These are phyloP conservation scores for Azemiops feae DNA, from an alignment of 2,113 vertebrate species.

Conservation along the genomic window DNA sequence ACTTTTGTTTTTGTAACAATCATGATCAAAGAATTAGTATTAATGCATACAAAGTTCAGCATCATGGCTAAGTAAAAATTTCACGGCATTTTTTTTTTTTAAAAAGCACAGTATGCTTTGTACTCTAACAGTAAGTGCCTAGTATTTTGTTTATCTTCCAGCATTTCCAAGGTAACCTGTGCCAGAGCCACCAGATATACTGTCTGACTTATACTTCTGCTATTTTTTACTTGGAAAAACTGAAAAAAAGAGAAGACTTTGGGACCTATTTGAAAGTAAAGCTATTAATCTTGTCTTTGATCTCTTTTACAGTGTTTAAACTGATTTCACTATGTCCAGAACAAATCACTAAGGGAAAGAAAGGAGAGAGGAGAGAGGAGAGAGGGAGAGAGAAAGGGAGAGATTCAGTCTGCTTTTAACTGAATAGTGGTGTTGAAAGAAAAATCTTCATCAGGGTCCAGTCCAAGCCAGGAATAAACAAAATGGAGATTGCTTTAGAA, in stretches of 20 bases:
- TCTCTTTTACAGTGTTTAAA: not conserved
- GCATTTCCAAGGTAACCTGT: slow-evolving; percentile 82
- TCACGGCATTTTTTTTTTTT: not conserved
- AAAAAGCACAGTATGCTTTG: not conserved
- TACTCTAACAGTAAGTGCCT: slow-evolving; percentile 14
- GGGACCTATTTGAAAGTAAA: slow-evolving; percentile 86
- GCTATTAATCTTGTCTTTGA: slow-evolving; percentile 18
- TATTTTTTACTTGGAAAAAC: slow-evolving; percentile 84
- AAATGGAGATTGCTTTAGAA: too few relatives aligned
- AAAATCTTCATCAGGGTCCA: too few relatives aligned
- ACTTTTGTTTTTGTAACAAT: not conserved
- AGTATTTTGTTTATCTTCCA: slow-evolving; percentile 45
- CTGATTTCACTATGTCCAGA: not conserved
- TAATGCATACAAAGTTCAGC: not conserved
- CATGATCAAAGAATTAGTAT: not conserved
- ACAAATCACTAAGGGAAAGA: not conserved
- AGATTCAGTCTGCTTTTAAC: not conserved
- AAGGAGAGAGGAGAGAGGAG: not conserved
- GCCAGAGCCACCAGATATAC: slow-evolving; percentile 87
- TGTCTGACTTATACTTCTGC: slow-evolving; percentile 88
- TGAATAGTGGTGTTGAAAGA: not conserved
- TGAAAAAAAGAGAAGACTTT: slow-evolving; percentile 87
- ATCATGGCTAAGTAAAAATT: not conserved
- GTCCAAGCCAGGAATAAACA: too few relatives aligned
- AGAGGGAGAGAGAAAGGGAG: too few relatives aligned